phyloP scores from a whole-genome alignment of 2,888 invertebrate species.

The Pristionchus fissidentatus region DNA sequence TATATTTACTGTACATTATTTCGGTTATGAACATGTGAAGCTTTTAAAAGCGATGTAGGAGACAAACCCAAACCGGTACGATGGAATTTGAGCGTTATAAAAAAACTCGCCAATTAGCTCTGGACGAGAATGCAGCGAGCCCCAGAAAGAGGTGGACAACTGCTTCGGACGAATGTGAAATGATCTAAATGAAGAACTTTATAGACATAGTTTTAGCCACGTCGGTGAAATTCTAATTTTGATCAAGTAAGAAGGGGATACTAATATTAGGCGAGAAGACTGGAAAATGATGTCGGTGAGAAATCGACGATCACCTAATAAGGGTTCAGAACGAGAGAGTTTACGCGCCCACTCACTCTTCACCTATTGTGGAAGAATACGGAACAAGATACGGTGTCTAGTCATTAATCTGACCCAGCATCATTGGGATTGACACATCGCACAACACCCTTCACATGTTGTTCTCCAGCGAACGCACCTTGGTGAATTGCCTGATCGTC shows the following conservation, averaged over 20 bases:
- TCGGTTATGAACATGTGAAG: too few relatives aligned
- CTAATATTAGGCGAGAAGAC: too few relatives aligned
- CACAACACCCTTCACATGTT: background rate
- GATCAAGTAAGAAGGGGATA: background rate
- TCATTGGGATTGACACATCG: background rate
- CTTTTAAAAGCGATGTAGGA: too few relatives aligned
- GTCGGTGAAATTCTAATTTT: background rate
- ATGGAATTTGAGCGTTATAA: too few relatives aligned
- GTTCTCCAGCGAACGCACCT: slow-evolving; percentile 75
- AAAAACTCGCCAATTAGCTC: background rate
- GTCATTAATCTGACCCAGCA: too few relatives aligned
- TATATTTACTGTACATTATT: too few relatives aligned
- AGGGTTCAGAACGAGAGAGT: background rate
- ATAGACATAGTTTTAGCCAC: slow-evolving; percentile 78
- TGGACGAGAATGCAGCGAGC: slow-evolving; percentile 85
- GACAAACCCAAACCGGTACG: too few relatives aligned
- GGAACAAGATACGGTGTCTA: too few relatives aligned
- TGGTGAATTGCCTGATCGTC: slow-evolving; percentile 96
- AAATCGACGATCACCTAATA: too few relatives aligned
- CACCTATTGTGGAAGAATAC: too few relatives aligned
- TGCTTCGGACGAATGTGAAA: slow-evolving; percentile 95
- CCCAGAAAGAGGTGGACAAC: slow-evolving; percentile 90
- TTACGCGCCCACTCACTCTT: background rate
- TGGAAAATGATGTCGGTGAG: too few relatives aligned
- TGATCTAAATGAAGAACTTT: slow-evolving; percentile 93